Evolutionary conservation across 2,888 invertebrate genomes (phyloP), one percentile per base, ranked within the genome.

Genomic region (Drosophila meridionalis): DNA sequence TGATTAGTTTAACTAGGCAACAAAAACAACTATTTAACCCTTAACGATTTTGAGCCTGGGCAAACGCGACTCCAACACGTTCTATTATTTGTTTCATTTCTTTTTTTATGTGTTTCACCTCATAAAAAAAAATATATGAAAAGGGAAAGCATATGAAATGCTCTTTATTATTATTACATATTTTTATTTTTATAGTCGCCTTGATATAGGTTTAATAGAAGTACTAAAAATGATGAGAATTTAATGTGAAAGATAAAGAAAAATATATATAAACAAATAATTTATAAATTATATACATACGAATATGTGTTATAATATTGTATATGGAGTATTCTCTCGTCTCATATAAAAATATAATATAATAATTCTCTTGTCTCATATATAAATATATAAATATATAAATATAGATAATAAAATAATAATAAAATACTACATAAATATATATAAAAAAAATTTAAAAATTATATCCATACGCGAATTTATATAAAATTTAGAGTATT

Each of bases 1-100:
- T 76, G 71, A 78, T 80, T 63, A 71, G 62, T 57, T 68, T 14
- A 42, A 40, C 28, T 42, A n/a, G 28, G 8, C 40, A 57, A 57
- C 43, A 71, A 32, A 26, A 38, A 42, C 50, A 40, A 58, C 61
- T 64, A 52, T 59, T 68, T 71, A 79, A 60, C 50, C 75, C 59
- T 53, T 66, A 61, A 67, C 50, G 26, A 28, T 47, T 36, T 26
- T 2, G n/a, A 26, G 34, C 20, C 12, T 36, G 52, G 50, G 36
- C 28, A 55, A 63, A 63, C 43, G 43, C 53, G 38, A 32, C 38
- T 56, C 38, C 57, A 43, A n/a, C 59, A 59, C 38, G 52, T 43
- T 36, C 48, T 14, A 12, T n/a, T 38, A 32, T 69, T 73, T 65
- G 34, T n/a, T 4, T 5, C n/a, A 3, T 28, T 12, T 28, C 0